Conservation (phyloP, 2,113 vertebrate genomes). For the Centropus bengalensis region DNA sequence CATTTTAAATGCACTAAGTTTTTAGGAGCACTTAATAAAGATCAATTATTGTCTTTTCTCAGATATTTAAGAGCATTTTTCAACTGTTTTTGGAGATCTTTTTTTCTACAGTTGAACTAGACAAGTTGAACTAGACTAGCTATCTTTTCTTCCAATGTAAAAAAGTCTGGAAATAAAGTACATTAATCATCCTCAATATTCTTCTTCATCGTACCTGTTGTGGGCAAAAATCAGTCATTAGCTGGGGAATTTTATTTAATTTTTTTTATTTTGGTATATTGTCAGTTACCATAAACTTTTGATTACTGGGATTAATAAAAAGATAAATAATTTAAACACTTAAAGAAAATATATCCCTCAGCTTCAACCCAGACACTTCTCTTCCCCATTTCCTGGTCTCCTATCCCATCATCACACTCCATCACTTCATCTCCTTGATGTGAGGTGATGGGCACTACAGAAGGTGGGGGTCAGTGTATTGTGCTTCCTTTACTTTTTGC, state of each 20-base stretch:
- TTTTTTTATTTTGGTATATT: neutral
- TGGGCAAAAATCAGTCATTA: neutral
- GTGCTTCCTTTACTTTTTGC: neutral
- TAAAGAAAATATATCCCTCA: neutral
- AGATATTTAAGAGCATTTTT: neutral
- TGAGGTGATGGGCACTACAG: neutral
- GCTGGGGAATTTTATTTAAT: neutral
- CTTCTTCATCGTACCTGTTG: fast-evolving
- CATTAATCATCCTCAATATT: neutral
- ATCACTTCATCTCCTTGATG: fast-evolving
- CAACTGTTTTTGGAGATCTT: neutral
- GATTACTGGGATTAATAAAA: neutral
- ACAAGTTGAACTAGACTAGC: neutral
- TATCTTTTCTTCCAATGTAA: neutral
- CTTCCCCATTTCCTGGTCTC: neutral
- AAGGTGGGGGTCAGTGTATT: neutral
- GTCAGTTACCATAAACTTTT: neutral
- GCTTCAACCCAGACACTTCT: neutral
- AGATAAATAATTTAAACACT: neutral
- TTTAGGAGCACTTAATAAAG: neutral
- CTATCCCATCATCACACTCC: fast-evolving
- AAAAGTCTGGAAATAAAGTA: neutral
- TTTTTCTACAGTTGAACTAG: neutral
- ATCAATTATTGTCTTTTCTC: neutral
- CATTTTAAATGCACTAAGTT: neutral